Conservation (phyloP, 2,113 vertebrate genomes). For the Hyaena hyaena region DNA sequence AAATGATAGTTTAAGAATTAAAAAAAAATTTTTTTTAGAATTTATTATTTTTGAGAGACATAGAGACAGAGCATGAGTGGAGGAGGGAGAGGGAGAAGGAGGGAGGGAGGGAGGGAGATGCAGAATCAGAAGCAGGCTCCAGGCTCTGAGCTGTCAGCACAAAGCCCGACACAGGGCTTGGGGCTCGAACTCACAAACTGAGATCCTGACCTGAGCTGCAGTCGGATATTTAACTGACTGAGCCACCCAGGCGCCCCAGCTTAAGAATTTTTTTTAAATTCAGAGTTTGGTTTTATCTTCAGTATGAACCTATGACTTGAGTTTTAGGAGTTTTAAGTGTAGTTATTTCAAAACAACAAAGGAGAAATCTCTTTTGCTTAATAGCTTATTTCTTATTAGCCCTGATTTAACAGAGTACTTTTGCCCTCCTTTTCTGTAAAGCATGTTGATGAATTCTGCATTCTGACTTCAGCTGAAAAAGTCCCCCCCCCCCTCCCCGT, state of each 20-base stretch:
- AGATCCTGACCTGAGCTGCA: no score
- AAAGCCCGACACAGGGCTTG: no score
- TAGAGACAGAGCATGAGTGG: no score
- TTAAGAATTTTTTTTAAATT: not conserved
- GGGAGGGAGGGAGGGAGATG: no score
- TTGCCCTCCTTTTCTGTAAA: not conserved
- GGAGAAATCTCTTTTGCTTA: constrained; percentile 4
- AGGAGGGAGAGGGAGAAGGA: no score
- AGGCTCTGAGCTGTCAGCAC: no score
- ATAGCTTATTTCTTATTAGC: constrained; percentile 9
- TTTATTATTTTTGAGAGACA: no score
- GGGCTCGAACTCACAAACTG: no score
- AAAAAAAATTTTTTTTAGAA: no score
- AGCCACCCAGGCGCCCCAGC: no score
- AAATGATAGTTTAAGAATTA: not conserved
- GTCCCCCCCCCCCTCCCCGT: not conserved
- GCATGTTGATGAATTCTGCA: not conserved
- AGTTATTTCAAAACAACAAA: constrained; percentile 39
- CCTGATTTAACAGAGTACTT: constrained; percentile 10
- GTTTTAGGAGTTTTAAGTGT: constrained; percentile 25
- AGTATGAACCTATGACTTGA: constrained; percentile 34
- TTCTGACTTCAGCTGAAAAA: not conserved
- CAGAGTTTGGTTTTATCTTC: constrained; percentile 26
- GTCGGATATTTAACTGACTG: no score
- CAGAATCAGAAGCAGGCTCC: no score